Evolutionary conservation across 1,140 invertebrate species (phyloP).

Genomic region (Metaphire vulgaris): DNA sequence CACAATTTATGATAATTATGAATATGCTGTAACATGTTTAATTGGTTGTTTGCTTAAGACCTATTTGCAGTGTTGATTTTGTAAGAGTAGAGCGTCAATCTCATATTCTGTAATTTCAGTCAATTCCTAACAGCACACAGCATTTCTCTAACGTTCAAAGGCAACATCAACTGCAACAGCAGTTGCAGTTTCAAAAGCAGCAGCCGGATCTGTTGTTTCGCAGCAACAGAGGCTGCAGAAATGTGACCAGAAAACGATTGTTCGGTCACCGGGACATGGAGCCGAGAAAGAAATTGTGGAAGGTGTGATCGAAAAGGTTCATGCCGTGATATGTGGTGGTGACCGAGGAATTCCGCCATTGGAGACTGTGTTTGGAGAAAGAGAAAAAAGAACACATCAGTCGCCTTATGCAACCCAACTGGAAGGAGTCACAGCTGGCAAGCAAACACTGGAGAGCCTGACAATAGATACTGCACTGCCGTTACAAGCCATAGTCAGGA

Average conservation of each 20-base stretch:
- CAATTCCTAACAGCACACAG: too few relatives aligned
- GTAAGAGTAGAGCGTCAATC: too few relatives aligned
- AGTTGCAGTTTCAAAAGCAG: background rate
- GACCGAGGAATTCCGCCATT: background rate
- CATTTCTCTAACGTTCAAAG: too few relatives aligned
- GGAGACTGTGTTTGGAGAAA: background rate
- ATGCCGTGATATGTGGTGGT: background rate
- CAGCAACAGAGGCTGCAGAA: too few relatives aligned
- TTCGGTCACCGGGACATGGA: background rate
- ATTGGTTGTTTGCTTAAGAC: too few relatives aligned
- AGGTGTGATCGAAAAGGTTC: background rate
- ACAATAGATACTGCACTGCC: background rate
- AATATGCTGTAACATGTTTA: too few relatives aligned
- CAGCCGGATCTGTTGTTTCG: background rate
- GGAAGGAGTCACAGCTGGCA: too few relatives aligned
- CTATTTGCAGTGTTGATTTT: too few relatives aligned
- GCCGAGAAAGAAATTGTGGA: background rate
- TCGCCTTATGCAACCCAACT: too few relatives aligned
- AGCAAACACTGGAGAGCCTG: background rate
- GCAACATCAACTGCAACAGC: background rate
- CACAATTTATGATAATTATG: too few relatives aligned
- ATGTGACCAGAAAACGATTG: background rate
- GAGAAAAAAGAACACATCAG: too few relatives aligned
- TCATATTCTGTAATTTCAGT: too few relatives aligned
- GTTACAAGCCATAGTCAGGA: background rate